Base-by-base conservation (phyloP, 37 sponge, comb jelly and placozoan genomes). In the Amphimedon queenslandica region DNA sequence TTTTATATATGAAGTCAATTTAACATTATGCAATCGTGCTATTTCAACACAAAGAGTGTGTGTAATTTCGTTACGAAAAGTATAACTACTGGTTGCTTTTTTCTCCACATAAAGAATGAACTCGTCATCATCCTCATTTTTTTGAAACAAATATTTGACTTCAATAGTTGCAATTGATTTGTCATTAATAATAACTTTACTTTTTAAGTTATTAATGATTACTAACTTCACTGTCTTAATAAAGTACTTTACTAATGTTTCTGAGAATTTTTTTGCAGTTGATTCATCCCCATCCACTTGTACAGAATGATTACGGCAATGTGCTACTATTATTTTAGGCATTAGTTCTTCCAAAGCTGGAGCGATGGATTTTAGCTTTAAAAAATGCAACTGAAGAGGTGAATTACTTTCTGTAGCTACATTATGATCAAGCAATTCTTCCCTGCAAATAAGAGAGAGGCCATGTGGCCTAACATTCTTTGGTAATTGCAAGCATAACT, bases 401-500 rank as follows among this genome's bases (percentile, higher is more conserved):
- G n/a, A 18, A 8, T 18, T 18, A 8, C 13, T 13, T 8, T 47
- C 51, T 13, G 13, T 18, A 18, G 8, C 51, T 18, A 47, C 51
- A 18, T 13, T 13, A 47, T 47, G 57, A 67, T 41, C 57, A 32
- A 20, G 6, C 28, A 43, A 29, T 28, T 64, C 25, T 55, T 77
- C 67, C 2, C 24, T 10, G 25, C 67, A 77, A 30, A 64, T n/a
- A n/a, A n/a, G n/a, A n/a, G n/a, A n/a, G n/a, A n/a, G n/a, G n/a
- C n/a, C n/a, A n/a, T n/a, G n/a, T n/a, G n/a, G n/a, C n/a, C n/a
- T n/a, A n/a, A n/a, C n/a, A n/a, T n/a, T n/a, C n/a, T n/a, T n/a
- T n/a, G 77, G 77, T 55, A 77, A 39, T 5, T 42, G 43, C 10
- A 33, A 13, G 43, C 76, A 75, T n/a, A n/a, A n/a, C 13, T 18